Evolutionary conservation across 2,797 vertebrate species (phyloP).

Genomic region (Mus spretus): DNA sequence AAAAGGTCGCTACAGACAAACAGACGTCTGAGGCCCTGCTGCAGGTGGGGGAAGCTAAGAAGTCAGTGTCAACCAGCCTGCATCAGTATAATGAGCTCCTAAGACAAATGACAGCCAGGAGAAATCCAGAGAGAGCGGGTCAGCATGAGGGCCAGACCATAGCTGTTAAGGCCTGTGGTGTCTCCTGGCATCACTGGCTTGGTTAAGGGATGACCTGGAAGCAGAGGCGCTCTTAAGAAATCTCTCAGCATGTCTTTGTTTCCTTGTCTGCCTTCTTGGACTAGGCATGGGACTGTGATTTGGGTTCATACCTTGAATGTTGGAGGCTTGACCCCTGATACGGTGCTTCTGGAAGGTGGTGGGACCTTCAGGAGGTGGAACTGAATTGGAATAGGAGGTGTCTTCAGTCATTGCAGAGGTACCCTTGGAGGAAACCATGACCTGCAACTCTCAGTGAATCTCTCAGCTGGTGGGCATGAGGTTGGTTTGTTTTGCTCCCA

Average conservation of each 20-base stretch:
- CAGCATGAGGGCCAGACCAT: fast-evolving
- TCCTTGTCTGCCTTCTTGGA: background rate
- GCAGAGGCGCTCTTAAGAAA: background rate
- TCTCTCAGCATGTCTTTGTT: background rate
- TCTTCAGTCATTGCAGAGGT: background rate
- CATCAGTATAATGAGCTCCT: fast-evolving
- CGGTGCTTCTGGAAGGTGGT: background rate
- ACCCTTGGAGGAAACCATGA: background rate
- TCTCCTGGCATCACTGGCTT: background rate
- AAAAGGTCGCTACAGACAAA: background rate
- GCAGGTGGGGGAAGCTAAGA: background rate
- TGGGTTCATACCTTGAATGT: background rate
- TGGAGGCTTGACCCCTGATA: background rate
- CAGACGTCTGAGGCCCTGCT: background rate
- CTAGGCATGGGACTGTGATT: background rate
- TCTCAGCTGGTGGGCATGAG: background rate
- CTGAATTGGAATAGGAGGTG: background rate
- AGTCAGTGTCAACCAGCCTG: background rate
- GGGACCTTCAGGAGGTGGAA: background rate
- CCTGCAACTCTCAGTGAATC: too few relatives aligned
- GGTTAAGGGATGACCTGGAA: fast-evolving
- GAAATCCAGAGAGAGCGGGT: fast-evolving
- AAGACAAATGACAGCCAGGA: background rate
- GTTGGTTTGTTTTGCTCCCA: background rate
- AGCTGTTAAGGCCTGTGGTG: fast-evolving